phyloP scores from a whole-genome alignment of 2,797 vertebrate species.

The Acanthurus tractus region DNA sequence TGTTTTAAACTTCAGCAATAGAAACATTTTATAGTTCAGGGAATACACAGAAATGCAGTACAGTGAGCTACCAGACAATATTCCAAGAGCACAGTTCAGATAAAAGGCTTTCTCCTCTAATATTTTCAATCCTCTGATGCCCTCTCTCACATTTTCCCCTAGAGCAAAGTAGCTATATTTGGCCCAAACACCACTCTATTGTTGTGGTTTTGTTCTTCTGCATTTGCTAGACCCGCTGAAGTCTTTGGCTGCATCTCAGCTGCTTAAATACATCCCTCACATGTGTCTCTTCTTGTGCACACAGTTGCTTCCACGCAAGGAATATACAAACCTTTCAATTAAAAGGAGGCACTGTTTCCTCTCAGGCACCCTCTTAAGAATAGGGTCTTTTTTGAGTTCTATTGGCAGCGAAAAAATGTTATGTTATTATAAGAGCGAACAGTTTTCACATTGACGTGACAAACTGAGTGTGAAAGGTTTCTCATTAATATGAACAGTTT shows the following conservation, averaged over 20 bases:
- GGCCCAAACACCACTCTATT: background rate
- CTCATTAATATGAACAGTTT: too few species aligned
- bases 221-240: slow-evolving; percentile 4
- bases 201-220: slow-evolving; percentile 10
- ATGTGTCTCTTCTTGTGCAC: background rate
- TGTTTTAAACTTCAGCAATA: slow-evolving; percentile 10
- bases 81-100: slow-evolving; percentile 4
- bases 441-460: too few species aligned
- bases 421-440: too few species aligned
- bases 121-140: slow-evolving; percentile 28
- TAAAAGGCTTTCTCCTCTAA: slow-evolving; percentile 44
- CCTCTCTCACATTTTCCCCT: slow-evolving; percentile 14
- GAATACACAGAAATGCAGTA: background rate
- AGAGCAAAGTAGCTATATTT: slow-evolving; percentile 26
- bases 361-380: background rate
- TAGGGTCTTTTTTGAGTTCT: background rate
- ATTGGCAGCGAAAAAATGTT: too few species aligned
- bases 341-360: background rate
- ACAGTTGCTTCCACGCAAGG: background rate
- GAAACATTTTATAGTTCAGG: background rate
- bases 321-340: background rate
- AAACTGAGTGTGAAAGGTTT: too few species aligned
- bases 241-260: background rate
- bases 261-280: background rate
- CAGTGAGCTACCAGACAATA: background rate